Evolutionary conservation across 2,113 vertebrate species (phyloP).

Genomic region (Malurus elegans): DNA sequence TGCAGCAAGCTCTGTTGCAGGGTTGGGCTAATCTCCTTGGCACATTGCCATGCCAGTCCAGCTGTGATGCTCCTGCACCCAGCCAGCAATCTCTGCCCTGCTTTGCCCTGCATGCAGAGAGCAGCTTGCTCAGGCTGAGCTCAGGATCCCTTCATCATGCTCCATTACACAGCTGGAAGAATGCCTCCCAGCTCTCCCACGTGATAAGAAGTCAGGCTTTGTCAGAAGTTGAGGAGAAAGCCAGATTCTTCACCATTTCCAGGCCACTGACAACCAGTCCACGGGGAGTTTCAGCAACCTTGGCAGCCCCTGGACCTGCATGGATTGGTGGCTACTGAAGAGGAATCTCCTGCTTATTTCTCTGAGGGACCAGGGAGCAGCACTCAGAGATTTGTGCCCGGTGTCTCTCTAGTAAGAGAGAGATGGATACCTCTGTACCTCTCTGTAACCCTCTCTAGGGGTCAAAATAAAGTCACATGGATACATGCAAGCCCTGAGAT

Average conservation of each 20-base stretch:
- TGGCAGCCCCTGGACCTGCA: not conserved
- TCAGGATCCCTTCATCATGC: not conserved
- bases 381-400: not conserved
- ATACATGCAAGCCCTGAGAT: not conserved
- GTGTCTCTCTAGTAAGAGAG: not conserved
- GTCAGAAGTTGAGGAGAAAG: not conserved
- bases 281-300: not conserved
- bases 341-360: not conserved
- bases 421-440: not conserved
- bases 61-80: not conserved
- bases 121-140: not conserved
- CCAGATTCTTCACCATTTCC: not conserved
- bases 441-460: not conserved
- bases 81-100: not conserved
- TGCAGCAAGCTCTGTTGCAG: not conserved
- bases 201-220: not conserved
- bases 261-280: not conserved
- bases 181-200: not conserved
- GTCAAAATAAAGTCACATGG: not conserved
- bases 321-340: not conserved
- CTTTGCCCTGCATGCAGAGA: not conserved
- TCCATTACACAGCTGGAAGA: not conserved
- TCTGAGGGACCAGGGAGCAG: not conserved
- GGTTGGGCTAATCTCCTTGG: not conserved
- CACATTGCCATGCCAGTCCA: rapidly evolving